These are phyloP conservation scores for Rhipidura dahli DNA, from an alignment of 2,113 vertebrate species.

Conservation along the genomic window DNA sequence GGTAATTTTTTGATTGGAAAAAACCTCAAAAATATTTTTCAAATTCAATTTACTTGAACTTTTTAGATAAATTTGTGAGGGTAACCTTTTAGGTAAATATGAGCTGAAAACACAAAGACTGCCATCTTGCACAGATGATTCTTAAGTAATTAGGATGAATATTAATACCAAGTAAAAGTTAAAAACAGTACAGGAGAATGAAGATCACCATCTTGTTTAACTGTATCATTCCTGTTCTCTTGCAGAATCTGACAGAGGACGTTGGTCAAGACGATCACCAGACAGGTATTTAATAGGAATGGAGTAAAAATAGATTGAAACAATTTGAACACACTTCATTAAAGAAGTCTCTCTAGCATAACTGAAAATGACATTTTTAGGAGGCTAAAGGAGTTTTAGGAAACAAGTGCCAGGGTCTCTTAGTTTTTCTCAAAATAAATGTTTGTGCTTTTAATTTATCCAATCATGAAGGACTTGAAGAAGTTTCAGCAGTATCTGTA, in stretches of 20 bases:
- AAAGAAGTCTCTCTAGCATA: neutral
- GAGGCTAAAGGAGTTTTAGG: neutral
- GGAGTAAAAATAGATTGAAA: neutral
- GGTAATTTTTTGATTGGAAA: neutral
- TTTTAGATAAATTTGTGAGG: neutral
- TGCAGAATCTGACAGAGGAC: slow-evolving; percentile 97
- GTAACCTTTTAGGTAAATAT: neutral
- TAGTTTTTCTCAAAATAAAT: neutral
- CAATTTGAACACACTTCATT: neutral
- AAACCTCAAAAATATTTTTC: neutral
- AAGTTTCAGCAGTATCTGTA: neutral
- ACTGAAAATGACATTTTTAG: neutral
- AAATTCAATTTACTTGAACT: neutral
- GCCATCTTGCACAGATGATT: neutral
- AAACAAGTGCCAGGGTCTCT: neutral
- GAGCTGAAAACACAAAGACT: neutral
- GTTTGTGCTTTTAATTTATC: neutral
- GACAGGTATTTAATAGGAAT: slow-evolving; percentile 82
- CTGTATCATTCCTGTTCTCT: slow-evolving; percentile 47
- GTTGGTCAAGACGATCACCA: slow-evolving; percentile 91
- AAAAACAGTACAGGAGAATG: neutral
- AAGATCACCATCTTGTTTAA: slow-evolving; percentile 11
- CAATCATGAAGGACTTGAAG: neutral
- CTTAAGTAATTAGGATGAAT: neutral
- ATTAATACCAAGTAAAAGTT: neutral